These are phyloP conservation scores for Butorides virescens DNA, from an alignment of 2,113 vertebrate species.

Conservation along the genomic window DNA sequence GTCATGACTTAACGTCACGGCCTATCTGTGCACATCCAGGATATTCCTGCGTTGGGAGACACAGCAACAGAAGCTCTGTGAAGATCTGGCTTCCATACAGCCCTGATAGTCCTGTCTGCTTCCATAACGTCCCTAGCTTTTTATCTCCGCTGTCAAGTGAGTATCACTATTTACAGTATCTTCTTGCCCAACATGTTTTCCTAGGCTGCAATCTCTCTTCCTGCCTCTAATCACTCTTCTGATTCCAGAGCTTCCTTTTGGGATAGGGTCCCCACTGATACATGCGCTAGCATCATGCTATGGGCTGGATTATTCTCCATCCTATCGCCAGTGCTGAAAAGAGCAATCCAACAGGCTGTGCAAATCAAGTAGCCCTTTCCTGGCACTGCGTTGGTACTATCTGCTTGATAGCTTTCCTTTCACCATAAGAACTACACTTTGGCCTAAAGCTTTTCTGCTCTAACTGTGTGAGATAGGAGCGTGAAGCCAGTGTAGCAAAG, in stretches of 20 bases:
- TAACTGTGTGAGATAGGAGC: background rate
- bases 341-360: background rate
- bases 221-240: conserved; percentile 22
- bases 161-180: background rate
- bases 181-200: background rate
- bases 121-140: background rate
- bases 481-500: background rate
- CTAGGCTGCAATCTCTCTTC: conserved; percentile 16
- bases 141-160: background rate
- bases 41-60: background rate
- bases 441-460: background rate
- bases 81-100: background rate
- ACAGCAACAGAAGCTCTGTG: background rate
- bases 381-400: background rate
- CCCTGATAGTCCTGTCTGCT: background rate
- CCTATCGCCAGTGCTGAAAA: background rate
- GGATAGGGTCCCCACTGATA: background rate
- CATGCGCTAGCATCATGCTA: background rate
- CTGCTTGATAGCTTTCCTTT: background rate
- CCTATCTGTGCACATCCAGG: background rate
- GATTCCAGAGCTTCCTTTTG: conserved; percentile 20
- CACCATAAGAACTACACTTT: background rate
- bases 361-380: background rate
- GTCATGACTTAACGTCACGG: background rate
- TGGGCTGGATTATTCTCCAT: background rate